These are phyloP conservation scores for Pseudoips prasinana DNA, from an alignment of 2,888 invertebrate species.

Conservation along the genomic window DNA sequence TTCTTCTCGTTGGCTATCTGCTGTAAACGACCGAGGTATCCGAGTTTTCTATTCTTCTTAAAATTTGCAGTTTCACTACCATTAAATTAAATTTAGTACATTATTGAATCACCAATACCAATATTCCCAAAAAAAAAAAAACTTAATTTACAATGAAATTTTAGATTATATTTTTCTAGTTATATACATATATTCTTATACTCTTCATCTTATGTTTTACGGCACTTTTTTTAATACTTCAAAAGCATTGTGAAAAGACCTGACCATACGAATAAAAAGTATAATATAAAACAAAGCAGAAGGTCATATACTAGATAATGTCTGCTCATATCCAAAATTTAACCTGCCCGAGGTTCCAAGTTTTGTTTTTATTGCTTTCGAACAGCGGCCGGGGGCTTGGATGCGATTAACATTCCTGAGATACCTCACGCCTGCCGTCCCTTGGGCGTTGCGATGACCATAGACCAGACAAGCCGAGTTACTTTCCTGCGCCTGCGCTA, in stretches of 20 bases:
- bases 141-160: no score
- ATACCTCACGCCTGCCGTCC: constrained; percentile 73
- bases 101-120: no score
- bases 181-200: no score
- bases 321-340: constrained; percentile 60
- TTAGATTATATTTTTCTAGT: no score
- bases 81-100: no score
- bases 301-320: constrained; percentile 53
- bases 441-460: constrained; percentile 47
- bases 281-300: constrained; percentile 39
- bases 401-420: constrained; percentile 79
- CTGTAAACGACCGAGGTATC: constrained; percentile 51
- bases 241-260: no score
- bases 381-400: constrained; percentile 60
- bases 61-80: constrained; percentile 40
- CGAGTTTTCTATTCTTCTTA: constrained; percentile 45
- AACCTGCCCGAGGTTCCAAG: constrained; percentile 49
- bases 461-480: constrained; percentile 47
- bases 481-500: constrained; percentile 34
- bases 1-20: constrained; percentile 66
- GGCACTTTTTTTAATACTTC: no score
- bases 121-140: no score
- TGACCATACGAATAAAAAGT: no score
- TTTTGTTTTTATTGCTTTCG: constrained; percentile 64
- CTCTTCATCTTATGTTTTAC: no score